A percentile compares a stretch with the other conserved stretches of the same genome.
These are phyloP conservation scores for Zalophus californianus DNA, from an alignment of 2,797 vertebrate species.

Conservation along the genomic window DNA sequence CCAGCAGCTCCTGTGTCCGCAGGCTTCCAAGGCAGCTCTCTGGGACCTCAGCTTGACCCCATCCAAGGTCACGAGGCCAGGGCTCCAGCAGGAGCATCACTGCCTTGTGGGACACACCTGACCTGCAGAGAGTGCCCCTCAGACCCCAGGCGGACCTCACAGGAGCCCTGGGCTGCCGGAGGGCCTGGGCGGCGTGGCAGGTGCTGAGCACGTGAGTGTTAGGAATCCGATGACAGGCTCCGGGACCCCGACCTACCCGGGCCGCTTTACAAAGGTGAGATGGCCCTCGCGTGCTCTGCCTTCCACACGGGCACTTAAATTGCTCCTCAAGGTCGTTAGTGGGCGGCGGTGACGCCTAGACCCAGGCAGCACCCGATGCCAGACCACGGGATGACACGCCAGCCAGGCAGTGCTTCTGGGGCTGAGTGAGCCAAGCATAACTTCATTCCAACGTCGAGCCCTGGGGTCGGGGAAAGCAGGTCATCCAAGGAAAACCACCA, in stretches of 20 bases:
- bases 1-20: neutral
- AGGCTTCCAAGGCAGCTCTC: neutral
- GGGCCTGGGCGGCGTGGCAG: too few species aligned
- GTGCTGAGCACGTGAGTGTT: neutral
- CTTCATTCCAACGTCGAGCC: conserved; percentile 14
- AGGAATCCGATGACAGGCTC: neutral
- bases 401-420: neutral
- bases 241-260: neutral
- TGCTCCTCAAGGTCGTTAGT: neutral
- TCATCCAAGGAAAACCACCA: neutral
- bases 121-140: neutral
- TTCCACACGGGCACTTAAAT: neutral
- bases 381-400: neutral
- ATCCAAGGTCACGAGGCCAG: neutral
- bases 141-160: neutral
- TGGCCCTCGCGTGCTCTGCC: neutral
- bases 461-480: neutral
- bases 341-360: neutral
- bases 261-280: neutral
- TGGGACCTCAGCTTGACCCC: neutral
- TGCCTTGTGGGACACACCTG: too few species aligned
- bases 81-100: too few species aligned
- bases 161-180: neutral
- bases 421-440: neutral
- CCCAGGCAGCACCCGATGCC: neutral